Conservation (phyloP, 2,797 vertebrate species). For the Anniella stebbinsi region DNA sequence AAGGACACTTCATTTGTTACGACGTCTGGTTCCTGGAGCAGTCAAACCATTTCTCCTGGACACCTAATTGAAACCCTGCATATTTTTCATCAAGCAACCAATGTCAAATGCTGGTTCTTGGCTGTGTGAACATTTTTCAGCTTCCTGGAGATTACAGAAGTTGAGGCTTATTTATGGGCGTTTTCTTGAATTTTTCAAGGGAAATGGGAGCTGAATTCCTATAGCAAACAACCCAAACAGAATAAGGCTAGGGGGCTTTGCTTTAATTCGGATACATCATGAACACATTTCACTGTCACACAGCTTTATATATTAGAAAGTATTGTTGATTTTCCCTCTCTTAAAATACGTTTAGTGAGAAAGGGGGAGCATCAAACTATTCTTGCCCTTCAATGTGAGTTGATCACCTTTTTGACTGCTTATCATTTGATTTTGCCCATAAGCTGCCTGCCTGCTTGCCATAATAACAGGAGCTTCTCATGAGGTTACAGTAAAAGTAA, state of each 20-base stretch:
- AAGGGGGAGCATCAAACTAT: constrained; percentile 27
- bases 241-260: constrained; percentile 60
- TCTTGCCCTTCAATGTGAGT: constrained; percentile 51
- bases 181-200: constrained; percentile 40
- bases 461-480: constrained; percentile 59
- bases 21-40: constrained; percentile 71
- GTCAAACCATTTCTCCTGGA: constrained; percentile 74
- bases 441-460: constrained; percentile 44
- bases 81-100: constrained; percentile 70
- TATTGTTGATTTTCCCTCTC: background rate
- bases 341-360: constrained; percentile 25
- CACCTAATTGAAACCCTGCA: constrained; percentile 72
- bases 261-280: constrained; percentile 73
- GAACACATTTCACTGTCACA: constrained; percentile 13
- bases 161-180: constrained; percentile 21
- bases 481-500: constrained; percentile 42
- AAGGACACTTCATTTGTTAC: constrained; percentile 82
- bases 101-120: constrained; percentile 62
- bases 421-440: constrained; percentile 55
- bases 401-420: constrained; percentile 48
- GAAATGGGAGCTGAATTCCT: constrained; percentile 64
- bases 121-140: constrained; percentile 49
- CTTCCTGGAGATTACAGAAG: constrained; percentile 15
- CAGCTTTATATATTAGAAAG: constrained; percentile 55
- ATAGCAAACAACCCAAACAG: constrained; percentile 58